A percentile compares a stretch with the other conserved stretches of the same genome.
phyloP scores from a whole-genome alignment of 2,797 vertebrate species.

The Acomys russatus region DNA sequence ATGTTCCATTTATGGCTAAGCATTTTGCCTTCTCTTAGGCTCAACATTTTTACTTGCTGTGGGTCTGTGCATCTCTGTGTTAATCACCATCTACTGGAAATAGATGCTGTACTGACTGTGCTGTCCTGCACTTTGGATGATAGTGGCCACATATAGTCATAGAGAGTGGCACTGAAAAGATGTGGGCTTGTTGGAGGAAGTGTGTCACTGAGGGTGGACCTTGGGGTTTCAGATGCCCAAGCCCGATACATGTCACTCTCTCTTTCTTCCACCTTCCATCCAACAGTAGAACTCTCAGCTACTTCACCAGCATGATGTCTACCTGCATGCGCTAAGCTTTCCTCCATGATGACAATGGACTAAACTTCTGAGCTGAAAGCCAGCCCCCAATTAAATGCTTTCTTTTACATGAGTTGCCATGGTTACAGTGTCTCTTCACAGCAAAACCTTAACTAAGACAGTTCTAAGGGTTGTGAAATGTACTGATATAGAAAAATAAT shows the following conservation, averaged over 20 bases:
- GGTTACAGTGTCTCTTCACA: neutral
- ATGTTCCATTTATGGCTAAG: too few species aligned
- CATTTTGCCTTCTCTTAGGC: neutral
- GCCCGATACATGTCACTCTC: neutral
- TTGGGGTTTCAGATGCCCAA: neutral
- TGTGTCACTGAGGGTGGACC: neutral
- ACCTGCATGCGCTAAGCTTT: neutral
- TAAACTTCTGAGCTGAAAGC: neutral
- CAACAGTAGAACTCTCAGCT: neutral
- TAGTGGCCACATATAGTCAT: neutral
- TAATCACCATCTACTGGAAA: neutral
- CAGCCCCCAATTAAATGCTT: neutral
- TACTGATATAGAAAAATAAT: neutral
- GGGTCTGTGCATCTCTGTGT: neutral
- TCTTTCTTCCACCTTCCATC: neutral
- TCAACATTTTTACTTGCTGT: neutral
- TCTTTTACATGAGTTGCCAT: neutral
- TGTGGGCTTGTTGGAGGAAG: neutral
- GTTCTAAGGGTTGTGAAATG: neutral
- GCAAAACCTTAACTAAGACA: neutral
- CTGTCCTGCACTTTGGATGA: neutral
- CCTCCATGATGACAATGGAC: neutral
- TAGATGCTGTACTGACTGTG: neutral
- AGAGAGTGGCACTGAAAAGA: neutral
- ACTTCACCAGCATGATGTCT: neutral